Conservation (phyloP, 2,797 vertebrate genomes). For the Heterohyrax brucei region DNA sequence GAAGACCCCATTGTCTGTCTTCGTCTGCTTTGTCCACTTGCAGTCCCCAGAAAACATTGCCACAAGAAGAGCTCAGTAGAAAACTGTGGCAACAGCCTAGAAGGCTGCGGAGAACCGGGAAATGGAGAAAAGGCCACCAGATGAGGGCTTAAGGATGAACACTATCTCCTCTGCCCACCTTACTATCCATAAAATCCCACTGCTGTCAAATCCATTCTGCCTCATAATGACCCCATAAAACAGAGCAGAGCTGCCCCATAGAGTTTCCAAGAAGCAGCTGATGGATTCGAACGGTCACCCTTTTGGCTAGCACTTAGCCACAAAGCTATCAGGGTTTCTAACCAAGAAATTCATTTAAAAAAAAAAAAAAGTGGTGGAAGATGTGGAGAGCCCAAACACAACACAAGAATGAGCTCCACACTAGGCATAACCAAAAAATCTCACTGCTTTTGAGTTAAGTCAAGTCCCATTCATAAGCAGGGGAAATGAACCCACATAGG, state of each 20-base stretch:
- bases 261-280: too few species aligned
- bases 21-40: slow-evolving; percentile 6
- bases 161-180: not conserved
- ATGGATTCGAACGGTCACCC: too few species aligned
- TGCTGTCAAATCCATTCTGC: too few species aligned
- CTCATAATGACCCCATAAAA: too few species aligned
- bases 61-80: slow-evolving; percentile 14
- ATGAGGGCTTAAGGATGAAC: not conserved
- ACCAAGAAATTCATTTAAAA: not conserved
- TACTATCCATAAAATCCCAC: not conserved
- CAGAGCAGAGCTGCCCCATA: too few species aligned
- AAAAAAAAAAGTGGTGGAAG: not conserved
- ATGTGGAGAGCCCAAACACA: slow-evolving; percentile 13
- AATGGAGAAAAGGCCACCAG: slow-evolving; percentile 30
- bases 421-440: not conserved
- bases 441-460: too few species aligned
- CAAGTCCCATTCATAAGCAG: not conserved
- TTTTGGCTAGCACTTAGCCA: too few species aligned
- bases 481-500: slow-evolving; percentile 61
- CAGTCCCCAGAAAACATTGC: not conserved
- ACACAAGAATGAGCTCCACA: slow-evolving; percentile 55
- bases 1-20: slow-evolving; percentile 34
- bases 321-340: too few species aligned
- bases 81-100: slow-evolving; percentile 10
- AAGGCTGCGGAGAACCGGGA: slow-evolving; percentile 16